phyloP scores from a whole-genome alignment of 2,797 vertebrate genomes.

The Clarias platycephalus region DNA sequence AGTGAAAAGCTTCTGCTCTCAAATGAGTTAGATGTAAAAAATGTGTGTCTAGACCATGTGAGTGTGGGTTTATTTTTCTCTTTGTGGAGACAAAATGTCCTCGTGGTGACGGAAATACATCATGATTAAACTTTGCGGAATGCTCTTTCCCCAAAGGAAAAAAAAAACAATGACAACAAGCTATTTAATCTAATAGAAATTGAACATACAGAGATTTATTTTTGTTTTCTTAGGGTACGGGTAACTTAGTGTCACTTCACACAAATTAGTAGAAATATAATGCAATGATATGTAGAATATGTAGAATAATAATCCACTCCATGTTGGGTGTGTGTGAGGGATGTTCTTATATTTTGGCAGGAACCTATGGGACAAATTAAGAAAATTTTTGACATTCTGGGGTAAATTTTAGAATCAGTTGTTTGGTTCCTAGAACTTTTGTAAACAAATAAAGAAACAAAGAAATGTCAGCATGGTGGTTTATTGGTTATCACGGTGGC shows the following conservation, averaged over 20 bases:
- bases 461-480: too few species aligned
- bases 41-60: slow-evolving; percentile 3
- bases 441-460: too few species aligned
- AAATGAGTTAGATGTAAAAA: neutral
- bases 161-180: neutral
- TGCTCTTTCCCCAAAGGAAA: neutral
- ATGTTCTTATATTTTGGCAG: neutral
- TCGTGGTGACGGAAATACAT: slow-evolving; percentile 11
- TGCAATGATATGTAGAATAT: too few species aligned
- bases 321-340: too few species aligned
- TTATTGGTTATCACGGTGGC: too few species aligned
- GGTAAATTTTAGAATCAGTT: neutral
- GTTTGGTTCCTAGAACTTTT: neutral
- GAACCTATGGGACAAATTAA: neutral
- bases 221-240: neutral
- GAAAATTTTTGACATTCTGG: neutral
- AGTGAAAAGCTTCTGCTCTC: slow-evolving; percentile 5
- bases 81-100: slow-evolving; percentile 1
- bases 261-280: neutral
- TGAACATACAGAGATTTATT: neutral
- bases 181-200: neutral
- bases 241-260: neutral
- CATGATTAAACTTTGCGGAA: slow-evolving; percentile 21
- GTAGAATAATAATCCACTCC: neutral
- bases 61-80: neutral